phyloP scores from a whole-genome alignment of 2,888 invertebrate species.

The Drosophila putrida region DNA sequence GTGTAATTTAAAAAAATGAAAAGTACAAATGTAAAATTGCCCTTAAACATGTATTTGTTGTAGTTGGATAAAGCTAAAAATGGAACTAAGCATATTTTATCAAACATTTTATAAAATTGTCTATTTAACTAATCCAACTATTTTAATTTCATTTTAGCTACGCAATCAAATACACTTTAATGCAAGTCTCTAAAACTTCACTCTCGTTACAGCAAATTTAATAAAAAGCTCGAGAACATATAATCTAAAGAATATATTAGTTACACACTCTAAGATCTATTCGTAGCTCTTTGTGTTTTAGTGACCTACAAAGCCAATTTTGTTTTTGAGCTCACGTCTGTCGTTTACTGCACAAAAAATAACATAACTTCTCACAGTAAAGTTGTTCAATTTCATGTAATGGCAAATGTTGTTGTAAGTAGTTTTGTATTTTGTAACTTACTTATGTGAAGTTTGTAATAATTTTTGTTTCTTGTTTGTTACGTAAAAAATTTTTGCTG shows the following conservation, averaged over 20 bases:
- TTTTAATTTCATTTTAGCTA: conserved; percentile 62
- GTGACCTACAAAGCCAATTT: conserved; percentile 27
- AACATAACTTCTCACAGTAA: conserved; percentile 33
- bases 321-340: conserved; percentile 45
- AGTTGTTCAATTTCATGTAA: conserved; percentile 46
- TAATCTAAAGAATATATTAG: conserved; percentile 29
- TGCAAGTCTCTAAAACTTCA: conserved; percentile 49
- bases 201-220: conserved; percentile 60
- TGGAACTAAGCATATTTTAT: conserved; percentile 8
- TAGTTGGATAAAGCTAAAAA: conserved; percentile 35
- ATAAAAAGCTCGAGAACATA: conserved; percentile 33
- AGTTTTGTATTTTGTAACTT: conserved; percentile 55
- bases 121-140: conserved; percentile 42
- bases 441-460: conserved; percentile 10
- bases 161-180: conserved; percentile 49
- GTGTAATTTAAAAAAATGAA: conserved; percentile 30
- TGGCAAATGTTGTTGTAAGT: conserved; percentile 59
- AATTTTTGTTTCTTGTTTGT: conserved; percentile 5
- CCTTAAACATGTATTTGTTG: conserved; percentile 35
- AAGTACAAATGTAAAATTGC: conserved; percentile 33
- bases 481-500: conserved; percentile 37
- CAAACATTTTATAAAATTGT: conserved; percentile 4
- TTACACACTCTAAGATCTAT: conserved; percentile 20
- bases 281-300: conserved; percentile 38
- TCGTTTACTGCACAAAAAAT: conserved; percentile 45